Percentiles rank a stretch among this genome's conserved stretches.
Conservation (phyloP, 2,888 invertebrate genomes). For the Sceliomorpha sp. region DNA sequence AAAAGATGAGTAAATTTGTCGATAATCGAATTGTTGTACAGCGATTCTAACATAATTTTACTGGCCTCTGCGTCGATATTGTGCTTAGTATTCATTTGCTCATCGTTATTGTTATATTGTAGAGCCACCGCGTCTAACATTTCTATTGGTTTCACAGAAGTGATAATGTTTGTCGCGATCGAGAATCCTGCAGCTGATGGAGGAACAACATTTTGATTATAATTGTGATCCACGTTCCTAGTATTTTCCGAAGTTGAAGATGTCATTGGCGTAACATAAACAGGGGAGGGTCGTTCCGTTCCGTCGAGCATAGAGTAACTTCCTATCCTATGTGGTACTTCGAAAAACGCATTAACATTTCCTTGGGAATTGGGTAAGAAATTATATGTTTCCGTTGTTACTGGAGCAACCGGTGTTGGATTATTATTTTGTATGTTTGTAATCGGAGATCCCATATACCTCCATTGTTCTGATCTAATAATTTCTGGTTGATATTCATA, state of each 20-base stretch:
- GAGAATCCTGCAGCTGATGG: slow-evolving; percentile 22
- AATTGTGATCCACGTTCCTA: slow-evolving; percentile 20
- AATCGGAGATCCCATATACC: slow-evolving; percentile 77
- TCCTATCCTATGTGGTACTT: slow-evolving; percentile 36
- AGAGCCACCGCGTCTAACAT: slow-evolving; percentile 80
- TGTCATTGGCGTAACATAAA: slow-evolving; percentile 69
- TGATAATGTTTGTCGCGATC: slow-evolving; percentile 54
- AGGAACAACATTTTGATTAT: slow-evolving; percentile 28
- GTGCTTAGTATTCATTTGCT: no score
- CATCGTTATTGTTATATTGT: slow-evolving; percentile 52
- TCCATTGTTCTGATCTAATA: slow-evolving; percentile 73
- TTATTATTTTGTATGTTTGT: slow-evolving; percentile 28
- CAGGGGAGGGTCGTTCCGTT: slow-evolving; percentile 50
- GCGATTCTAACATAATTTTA: no score
- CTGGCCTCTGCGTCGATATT: no score
- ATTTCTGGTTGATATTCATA: slow-evolving; percentile 51
- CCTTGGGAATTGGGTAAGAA: slow-evolving; percentile 58
- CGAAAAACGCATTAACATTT: slow-evolving; percentile 32
- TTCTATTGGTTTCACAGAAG: slow-evolving; percentile 74
- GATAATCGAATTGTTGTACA: no score
- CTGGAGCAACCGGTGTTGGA: background rate
- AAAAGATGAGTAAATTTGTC: no score
- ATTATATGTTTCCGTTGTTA: slow-evolving; percentile 17
- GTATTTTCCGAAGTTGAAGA: slow-evolving; percentile 39
- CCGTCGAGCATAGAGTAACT: slow-evolving; percentile 28